Conservation (phyloP, 2,113 vertebrate genomes). For the Manacus vitellinus region DNA sequence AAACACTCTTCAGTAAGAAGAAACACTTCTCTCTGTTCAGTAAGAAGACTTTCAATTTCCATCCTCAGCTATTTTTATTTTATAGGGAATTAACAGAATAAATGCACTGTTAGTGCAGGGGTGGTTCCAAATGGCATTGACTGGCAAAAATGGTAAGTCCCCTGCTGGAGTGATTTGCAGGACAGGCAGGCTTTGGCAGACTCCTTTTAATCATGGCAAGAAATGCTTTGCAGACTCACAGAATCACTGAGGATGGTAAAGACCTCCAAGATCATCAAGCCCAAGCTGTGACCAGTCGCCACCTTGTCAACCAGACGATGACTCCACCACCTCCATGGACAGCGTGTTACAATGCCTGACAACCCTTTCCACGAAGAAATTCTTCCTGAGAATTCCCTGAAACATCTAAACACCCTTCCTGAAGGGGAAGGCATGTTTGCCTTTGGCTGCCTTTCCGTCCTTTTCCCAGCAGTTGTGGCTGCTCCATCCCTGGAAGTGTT, state of each 20-base stretch:
- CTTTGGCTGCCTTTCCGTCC: neutral
- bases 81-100: neutral
- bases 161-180: neutral
- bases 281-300: neutral
- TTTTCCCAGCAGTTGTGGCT: neutral
- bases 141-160: neutral
- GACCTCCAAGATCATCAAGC: neutral
- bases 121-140: neutral
- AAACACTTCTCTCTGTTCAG: neutral
- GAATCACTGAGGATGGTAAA: neutral
- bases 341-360: neutral
- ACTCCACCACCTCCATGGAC: neutral
- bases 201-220: neutral
- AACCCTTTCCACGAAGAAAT: neutral
- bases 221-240: neutral
- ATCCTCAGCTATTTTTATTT: neutral
- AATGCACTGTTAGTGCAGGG: neutral
- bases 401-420: fast-evolving
- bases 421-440: neutral
- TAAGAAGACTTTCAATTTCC: neutral
- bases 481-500: neutral
- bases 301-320: neutral
- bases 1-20: neutral
- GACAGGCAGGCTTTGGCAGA: neutral
- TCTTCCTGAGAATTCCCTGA: neutral